These are phyloP conservation scores for Cheilosia vulpina DNA, from an alignment of 2,888 invertebrate genomes.

Conservation along the genomic window DNA sequence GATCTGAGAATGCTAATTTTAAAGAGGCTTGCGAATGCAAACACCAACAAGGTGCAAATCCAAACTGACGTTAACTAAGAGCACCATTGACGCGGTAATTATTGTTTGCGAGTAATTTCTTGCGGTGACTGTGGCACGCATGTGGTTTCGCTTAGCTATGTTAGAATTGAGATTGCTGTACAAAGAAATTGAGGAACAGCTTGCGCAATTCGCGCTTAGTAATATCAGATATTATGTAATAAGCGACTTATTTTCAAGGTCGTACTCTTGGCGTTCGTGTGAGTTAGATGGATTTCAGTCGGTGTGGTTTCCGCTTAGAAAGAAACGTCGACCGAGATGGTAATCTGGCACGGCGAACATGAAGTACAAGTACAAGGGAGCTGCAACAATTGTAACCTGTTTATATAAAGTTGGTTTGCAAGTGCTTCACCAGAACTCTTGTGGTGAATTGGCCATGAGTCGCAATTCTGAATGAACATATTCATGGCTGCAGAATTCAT, in stretches of 20 bases:
- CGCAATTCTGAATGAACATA: conserved; percentile 2
- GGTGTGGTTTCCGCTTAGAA: conserved; percentile 55
- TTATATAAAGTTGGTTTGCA: conserved; percentile 2
- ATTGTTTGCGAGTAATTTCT: conserved; percentile 29
- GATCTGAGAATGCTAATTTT: conserved; percentile 52
- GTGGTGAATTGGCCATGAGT: conserved; percentile 10
- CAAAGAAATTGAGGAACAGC: conserved; percentile 29
- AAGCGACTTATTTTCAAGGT: conserved; percentile 56
- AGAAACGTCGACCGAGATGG: conserved; percentile 28
- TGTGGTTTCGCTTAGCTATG: conserved; percentile 36
- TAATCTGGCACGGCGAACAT: conserved; percentile 2
- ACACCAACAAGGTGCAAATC: conserved; percentile 39
- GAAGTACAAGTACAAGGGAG: conserved; percentile 53
- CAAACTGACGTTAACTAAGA: conserved; percentile 54
- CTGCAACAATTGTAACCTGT: conserved; percentile 38
- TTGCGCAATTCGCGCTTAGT: conserved; percentile 34
- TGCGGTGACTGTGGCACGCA: conserved; percentile 28
- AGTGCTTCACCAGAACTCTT: conserved; percentile 7
- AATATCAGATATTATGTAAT: conserved; percentile 33
- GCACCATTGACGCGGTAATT: conserved; percentile 42
- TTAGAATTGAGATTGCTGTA: conserved; percentile 1
- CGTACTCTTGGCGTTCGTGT: conserved; percentile 37
- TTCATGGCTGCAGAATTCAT: not conserved
- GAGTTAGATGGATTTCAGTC: conserved; percentile 43
- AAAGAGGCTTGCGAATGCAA: not conserved